A percentile compares a stretch with the other conserved stretches of the same genome.
These are phyloP conservation scores for Fratercula arctica DNA, from an alignment of 2,797 vertebrate species.

Conservation along the genomic window DNA sequence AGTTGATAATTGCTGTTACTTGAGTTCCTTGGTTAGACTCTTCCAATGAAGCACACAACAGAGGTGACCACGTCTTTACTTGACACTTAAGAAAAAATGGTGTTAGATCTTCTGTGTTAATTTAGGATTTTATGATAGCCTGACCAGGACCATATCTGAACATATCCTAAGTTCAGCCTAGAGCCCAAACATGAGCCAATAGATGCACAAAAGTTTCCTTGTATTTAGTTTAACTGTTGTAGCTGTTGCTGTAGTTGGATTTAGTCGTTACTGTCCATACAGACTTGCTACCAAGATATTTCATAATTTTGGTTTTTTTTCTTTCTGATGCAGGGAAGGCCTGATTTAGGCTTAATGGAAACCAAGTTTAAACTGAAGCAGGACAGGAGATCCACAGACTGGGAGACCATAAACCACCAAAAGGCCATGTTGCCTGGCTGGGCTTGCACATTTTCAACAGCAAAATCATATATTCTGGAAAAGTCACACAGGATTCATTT, in stretches of 20 bases:
- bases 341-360: neutral
- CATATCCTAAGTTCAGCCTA: neutral
- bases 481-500: neutral
- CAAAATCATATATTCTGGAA: neutral
- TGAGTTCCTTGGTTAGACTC: neutral
- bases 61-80: neutral
- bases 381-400: neutral
- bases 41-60: neutral
- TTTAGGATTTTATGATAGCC: neutral
- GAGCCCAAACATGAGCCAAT: neutral
- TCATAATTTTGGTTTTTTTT: neutral
- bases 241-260: neutral
- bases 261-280: neutral
- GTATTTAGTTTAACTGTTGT: neutral
- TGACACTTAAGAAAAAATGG: neutral
- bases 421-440: neutral
- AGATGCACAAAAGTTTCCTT: neutral
- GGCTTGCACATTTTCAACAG: fast-evolving
- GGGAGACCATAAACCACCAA: neutral
- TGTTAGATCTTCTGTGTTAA: neutral
- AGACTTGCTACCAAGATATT: neutral
- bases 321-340: neutral
- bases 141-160: neutral
- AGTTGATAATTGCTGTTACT: neutral
- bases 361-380: neutral